Base-by-base conservation (phyloP, 2,888 invertebrate genomes). In the Tiliacea citrago region DNA sequence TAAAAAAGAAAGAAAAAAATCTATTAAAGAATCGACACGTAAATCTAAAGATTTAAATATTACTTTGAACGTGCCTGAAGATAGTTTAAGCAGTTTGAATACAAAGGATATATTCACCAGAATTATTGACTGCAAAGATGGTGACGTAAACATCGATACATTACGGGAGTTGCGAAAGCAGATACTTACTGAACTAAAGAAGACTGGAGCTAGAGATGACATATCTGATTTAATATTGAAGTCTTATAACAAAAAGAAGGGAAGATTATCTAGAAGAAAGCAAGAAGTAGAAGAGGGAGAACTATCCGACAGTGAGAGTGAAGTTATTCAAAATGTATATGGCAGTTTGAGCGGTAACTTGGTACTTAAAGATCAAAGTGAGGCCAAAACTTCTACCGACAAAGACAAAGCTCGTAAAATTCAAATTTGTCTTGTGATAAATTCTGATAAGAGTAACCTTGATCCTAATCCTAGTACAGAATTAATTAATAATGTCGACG, bases 271-370 rank as follows among this genome's bases (percentile, higher is more conserved):
- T 21, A 89, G 86, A 68, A 88, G 87, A 55, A 90, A 88, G 73
- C 84, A 85, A 55, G 96, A 96, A 87, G 89, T 96, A 24, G 96
- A 96, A 88, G 96, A 96, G 88, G 96, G 96, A 9, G 96, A 96
- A 89, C 80, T 96, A 61, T 96, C 96, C 16, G 96, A 96, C 71
- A 96, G 96, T 86, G 96, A 95, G 86, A 96, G 96, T 88, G 96
- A 96, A 88, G 91, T 93, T 8, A 96, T 96, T 79, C 93, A 94
- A 88, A 96, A 91, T 78, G 91, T 96, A 67, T 96, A 96, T 81
- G 94, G 95, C 18, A 95, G 93, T 84, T 88, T 96, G 74, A 96
- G 95, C 78, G 94, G 95, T 39, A 95, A 93, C 82, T 88, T 96
- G 75, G 91, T 95, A 6, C 88, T 94, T 35, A 84, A 86, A 70